phyloP scores from a whole-genome alignment of 2,797 vertebrate genomes.

The Eospalax fontanierii region DNA sequence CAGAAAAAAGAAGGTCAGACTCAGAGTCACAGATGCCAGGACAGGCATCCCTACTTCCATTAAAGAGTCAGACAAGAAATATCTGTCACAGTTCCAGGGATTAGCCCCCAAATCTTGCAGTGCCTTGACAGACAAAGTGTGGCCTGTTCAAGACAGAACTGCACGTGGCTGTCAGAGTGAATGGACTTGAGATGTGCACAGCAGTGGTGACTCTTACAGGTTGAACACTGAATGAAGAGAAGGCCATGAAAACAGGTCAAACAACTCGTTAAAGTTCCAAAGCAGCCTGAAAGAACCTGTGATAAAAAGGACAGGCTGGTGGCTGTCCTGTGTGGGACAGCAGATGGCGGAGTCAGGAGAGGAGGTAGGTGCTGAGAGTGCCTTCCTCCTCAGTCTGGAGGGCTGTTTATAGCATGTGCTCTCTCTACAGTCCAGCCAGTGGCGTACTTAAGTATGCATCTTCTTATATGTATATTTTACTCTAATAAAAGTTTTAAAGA shows the following conservation, averaged over 20 bases:
- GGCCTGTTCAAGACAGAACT: background rate
- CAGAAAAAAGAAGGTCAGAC: background rate
- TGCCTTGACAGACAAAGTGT: background rate
- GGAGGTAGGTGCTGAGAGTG: background rate
- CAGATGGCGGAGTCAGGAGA: background rate
- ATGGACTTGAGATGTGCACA: background rate
- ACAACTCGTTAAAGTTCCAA: background rate
- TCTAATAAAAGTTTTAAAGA: background rate
- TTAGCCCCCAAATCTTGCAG: constrained; percentile 17
- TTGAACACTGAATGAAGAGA: background rate
- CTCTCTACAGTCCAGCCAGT: background rate
- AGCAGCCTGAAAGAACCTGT: background rate
- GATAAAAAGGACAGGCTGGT: background rate
- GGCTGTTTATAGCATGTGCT: background rate
- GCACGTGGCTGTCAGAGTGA: background rate
- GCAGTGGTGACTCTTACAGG: background rate
- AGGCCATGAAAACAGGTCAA: background rate
- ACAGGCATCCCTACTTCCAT: fast-evolving
- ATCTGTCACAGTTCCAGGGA: background rate
- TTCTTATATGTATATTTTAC: background rate
- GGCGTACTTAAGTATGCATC: background rate
- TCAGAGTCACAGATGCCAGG: background rate
- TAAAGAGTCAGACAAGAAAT: background rate
- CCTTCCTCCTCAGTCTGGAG: background rate
- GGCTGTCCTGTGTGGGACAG: background rate